Base-by-base conservation (phyloP, 2,113 vertebrate species). In the Mystacornis crossleyi region DNA sequence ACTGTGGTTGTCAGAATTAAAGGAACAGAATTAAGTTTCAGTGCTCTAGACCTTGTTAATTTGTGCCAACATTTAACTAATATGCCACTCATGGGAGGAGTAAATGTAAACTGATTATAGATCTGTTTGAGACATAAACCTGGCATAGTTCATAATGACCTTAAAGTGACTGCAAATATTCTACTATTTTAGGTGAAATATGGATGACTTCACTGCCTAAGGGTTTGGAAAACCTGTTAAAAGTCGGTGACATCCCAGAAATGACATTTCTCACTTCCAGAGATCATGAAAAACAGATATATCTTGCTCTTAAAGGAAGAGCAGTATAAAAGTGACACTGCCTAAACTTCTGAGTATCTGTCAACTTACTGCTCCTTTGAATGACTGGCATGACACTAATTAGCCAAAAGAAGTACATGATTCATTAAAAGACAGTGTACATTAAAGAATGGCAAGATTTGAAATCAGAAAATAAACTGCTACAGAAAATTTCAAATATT, bases 21-120 rank as follows among this genome's bases (percentile, higher is more conserved):
- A 65, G 45, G 23, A 66, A 43, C 5, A 66, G 17, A 71, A 54
- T 36, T 19, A 77, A 24, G 8, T 31, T 66, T 71, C 70, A 60
- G 12, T 38, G 26, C 40, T 48, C 31, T 65, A 10, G 5, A n/a
- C 38, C 9, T 42, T 42, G 16, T 34, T 81, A 33, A 53, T 36
- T 81, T 69, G 17, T 90, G 15, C 31, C 50, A 70, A 24, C 38
- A 48, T 65, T 86, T 90, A 81, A 18, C 45, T 77, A 38, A 26
- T 48, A 14, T 48, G 18, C 17, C 4, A 12, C 18, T 33, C 4
- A 14, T 6, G 26, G 10, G 1, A 4, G 8, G 2, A 23, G 8
- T 18, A 86, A 47, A 65, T 81, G 57, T 19, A 57, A 64, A 65
- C 10, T 3, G 1, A 4, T 53, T 79, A 51, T 21, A 79, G 23